Evolutionary conservation across 2,888 invertebrate genomes (phyloP).

Genomic region (Trichopoda pennipes): DNA sequence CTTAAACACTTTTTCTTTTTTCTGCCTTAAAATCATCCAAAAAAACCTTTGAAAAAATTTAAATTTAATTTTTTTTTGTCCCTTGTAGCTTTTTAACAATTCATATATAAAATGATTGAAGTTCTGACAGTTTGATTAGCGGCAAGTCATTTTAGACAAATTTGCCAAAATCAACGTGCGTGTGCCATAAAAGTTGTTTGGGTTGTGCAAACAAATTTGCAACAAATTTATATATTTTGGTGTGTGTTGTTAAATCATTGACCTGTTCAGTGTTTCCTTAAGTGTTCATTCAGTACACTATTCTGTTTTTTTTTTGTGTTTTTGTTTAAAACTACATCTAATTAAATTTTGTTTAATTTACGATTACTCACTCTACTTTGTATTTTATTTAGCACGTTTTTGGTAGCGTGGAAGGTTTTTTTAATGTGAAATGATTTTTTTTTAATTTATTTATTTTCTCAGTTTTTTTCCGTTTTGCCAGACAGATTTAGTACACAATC

Average conservation of each 20-base stretch:
- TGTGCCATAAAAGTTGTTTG: constrained; percentile 52
- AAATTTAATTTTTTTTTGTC: constrained; percentile 13
- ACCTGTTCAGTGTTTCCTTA: constrained; percentile 27
- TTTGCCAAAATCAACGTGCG: constrained; percentile 45
- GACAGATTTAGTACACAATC: constrained; percentile 23
- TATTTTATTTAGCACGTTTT: constrained; percentile 24
- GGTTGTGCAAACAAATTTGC: constrained; percentile 20
- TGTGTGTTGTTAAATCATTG: constrained; percentile 44
- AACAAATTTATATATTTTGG: constrained; percentile 31
- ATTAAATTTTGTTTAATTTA: constrained; percentile 31
- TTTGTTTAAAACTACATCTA: not conserved
- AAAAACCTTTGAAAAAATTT: not conserved
- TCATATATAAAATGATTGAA: constrained; percentile 61
- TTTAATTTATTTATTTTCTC: not conserved
- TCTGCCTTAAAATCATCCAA: not conserved
- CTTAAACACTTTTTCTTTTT: constrained; percentile 39
- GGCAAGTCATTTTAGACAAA: constrained; percentile 46
- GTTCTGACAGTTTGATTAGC: constrained; percentile 68
- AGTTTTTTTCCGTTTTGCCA: constrained; percentile 1
- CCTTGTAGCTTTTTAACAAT: constrained; percentile 15
- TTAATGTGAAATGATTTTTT: constrained; percentile 23
- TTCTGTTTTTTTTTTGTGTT: constrained; percentile 11
- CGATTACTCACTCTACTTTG: constrained; percentile 48
- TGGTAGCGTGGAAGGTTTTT: constrained; percentile 43
- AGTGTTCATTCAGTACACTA: not conserved